Percentiles rank a stretch among this genome's conserved stretches.
Evolutionary conservation across 2,113 vertebrate species (phyloP).

Genomic region (Buteo buteo): DNA sequence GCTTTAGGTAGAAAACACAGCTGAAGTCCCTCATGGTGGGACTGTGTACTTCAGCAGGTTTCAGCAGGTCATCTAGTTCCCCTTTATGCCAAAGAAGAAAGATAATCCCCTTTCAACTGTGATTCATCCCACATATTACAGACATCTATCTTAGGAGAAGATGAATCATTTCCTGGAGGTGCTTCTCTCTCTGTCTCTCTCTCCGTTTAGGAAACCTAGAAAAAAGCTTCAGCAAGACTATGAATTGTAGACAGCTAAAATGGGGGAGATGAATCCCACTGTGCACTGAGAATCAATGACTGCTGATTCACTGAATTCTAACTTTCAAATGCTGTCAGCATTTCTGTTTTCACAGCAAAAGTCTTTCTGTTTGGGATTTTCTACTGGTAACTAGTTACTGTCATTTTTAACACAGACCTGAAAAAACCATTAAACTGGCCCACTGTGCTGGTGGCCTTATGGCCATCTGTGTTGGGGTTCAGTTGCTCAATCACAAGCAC

Average conservation of each 20-base stretch:
- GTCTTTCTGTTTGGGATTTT: background rate
- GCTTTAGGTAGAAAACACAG: background rate
- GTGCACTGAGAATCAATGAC: background rate
- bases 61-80: background rate
- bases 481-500: background rate
- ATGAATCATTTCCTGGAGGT: constrained; percentile 32
- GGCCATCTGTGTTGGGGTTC: background rate
- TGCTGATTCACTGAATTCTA: background rate
- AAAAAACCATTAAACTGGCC: background rate
- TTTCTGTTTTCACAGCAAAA: background rate
- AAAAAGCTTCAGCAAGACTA: background rate
- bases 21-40: background rate
- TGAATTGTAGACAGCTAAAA: background rate
- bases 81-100: background rate
- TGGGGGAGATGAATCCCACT: background rate
- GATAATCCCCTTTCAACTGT: background rate
- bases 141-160: constrained; percentile 12
- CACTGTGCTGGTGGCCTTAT: background rate
- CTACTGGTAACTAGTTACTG: background rate
- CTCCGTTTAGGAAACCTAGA: background rate
- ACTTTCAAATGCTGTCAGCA: background rate
- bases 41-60: background rate
- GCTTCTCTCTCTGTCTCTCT: background rate
- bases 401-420: background rate
- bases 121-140: constrained; percentile 25